These are phyloP conservation scores for Campylomormyrus numenius DNA, from an alignment of 2,113 vertebrate genomes.

Conservation along the genomic window DNA sequence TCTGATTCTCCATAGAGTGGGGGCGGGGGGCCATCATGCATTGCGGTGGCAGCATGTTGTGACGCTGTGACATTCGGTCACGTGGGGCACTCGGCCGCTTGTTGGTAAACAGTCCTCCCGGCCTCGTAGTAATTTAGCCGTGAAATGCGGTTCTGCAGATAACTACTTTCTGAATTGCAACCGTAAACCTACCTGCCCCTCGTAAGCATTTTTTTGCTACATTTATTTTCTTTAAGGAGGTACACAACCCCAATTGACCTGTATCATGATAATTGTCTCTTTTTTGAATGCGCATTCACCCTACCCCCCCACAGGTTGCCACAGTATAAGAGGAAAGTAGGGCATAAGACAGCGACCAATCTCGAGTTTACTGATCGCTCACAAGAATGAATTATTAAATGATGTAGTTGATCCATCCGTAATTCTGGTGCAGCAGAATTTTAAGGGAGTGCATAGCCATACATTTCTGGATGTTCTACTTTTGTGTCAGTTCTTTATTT, in stretches of 20 bases:
- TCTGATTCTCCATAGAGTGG: background rate
- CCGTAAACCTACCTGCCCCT: background rate
- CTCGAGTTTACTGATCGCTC: background rate
- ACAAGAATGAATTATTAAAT: background rate
- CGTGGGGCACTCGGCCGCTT: background rate
- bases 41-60: background rate
- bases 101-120: background rate
- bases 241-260: background rate
- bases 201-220: background rate
- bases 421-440: background rate
- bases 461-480: background rate
- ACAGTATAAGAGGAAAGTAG: background rate
- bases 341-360: background rate
- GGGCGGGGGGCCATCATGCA: background rate
- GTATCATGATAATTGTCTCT: background rate
- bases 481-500: background rate
- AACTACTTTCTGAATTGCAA: background rate
- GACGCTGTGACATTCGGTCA: background rate
- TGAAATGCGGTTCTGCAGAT: background rate
- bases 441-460: background rate
- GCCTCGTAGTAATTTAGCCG: background rate
- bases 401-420: background rate
- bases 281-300: background rate
- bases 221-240: background rate
- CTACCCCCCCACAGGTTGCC: background rate